Base-by-base conservation (phyloP, 2,888 invertebrate species). In the Cryptus viduatorius region DNA sequence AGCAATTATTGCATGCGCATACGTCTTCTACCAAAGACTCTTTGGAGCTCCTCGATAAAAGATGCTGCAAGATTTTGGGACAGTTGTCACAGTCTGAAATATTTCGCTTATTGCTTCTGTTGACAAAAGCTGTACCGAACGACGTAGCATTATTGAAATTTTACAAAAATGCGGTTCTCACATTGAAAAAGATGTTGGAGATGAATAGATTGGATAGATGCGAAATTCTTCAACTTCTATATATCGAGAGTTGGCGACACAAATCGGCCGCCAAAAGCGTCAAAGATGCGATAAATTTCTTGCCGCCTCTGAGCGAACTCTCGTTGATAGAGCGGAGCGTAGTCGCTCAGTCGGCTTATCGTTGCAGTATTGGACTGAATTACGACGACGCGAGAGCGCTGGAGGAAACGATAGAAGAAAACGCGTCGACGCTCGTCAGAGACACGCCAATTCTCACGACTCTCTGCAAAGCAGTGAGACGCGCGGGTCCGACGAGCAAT, bases 381-480 rank as follows among this genome's bases (percentile, higher is more conserved):
- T 12, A 19, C 19, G 14, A n/a, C 1, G 84, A 88, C 48, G 53
- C 46, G 4, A 44, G 56, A 67, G 5, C 42, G 37, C 46, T 90
- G 29, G 85, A 88, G 67, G 77, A 89, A 46, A 90, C 90, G 56
- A 78, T 94, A 24, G 90, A 93, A 82, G 86, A 92, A 44, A 92
- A 94, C 85, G 90, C 94, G 64, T 61, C 88, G 64, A 67, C 93
- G 44, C 85, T 94, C 8, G 64, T 89, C 14, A 90, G 91, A 68
- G 94, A 95, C 88, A 89, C 92, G 37, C 90, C 91, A 3, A 87
- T 94, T 59, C 92, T 94, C 77, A 86, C 93, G 16, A 92, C 94
- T 12, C 85, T 94, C 3, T 89, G 94, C 53, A 95, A 95, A 91
- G 92, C 93, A 8, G 77, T 95, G 31, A 89, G 94, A 82, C 92